Percentiles rank a stretch among this genome's conserved stretches.
Conservation (phyloP, 1,140 invertebrate genomes). For the Drosophila cardini region DNA sequence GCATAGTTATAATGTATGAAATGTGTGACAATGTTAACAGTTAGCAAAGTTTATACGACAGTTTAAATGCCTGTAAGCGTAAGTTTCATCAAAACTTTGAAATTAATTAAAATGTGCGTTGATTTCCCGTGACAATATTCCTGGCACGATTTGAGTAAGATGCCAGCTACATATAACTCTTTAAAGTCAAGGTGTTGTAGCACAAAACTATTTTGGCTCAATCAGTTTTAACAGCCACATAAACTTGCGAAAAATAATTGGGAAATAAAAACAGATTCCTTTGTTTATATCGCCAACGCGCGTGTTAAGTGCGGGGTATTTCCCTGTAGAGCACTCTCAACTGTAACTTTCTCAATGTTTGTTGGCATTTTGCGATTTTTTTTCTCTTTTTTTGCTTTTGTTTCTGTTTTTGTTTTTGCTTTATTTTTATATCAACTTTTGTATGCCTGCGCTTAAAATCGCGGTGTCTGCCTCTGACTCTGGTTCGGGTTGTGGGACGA, state of each 20-base stretch:
- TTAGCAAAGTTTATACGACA: too few relatives aligned
- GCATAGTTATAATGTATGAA: too few relatives aligned
- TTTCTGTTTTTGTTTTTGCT: constrained; percentile 43
- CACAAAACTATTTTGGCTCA: too few relatives aligned
- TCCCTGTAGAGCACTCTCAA: constrained; percentile 17
- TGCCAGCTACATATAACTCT: too few relatives aligned
- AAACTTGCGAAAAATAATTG: neutral
- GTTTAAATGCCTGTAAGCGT: too few relatives aligned
- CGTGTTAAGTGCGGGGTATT: constrained; percentile 19
- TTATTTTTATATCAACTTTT: constrained; percentile 76
- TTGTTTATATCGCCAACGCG: neutral
- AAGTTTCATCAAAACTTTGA: too few relatives aligned
- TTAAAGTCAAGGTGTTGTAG: too few relatives aligned
- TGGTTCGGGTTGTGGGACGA: constrained; percentile 45
- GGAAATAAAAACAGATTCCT: neutral
- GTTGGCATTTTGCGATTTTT: constrained; percentile 35
- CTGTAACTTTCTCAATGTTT: constrained; percentile 28
- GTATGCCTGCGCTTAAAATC: constrained; percentile 72
- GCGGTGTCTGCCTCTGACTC: constrained; percentile 62
- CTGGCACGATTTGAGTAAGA: too few relatives aligned
- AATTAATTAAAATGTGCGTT: too few relatives aligned
- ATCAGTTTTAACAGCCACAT: too few relatives aligned
- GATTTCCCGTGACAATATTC: too few relatives aligned
- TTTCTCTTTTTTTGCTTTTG: constrained; percentile 63
- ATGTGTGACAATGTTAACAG: too few relatives aligned